A percentile compares a stretch with the other conserved stretches of the same genome.
phyloP scores from a whole-genome alignment of 2,888 invertebrate genomes.

The Tethea ocularis region DNA sequence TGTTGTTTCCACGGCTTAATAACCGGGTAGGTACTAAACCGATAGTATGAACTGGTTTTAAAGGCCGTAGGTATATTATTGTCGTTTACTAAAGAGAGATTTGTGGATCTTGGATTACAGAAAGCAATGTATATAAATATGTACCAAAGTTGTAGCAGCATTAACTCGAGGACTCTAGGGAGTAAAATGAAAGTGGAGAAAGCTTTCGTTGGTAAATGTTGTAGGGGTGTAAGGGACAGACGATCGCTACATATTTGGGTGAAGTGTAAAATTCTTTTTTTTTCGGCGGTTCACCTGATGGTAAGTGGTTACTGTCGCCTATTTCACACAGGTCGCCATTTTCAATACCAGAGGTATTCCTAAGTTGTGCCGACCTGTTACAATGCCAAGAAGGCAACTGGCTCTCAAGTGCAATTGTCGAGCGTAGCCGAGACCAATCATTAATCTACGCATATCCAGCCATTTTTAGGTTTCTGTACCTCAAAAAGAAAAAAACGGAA shows the following conservation, averaged over 20 bases:
- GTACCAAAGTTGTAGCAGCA: background rate
- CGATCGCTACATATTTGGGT: background rate
- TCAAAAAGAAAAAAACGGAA: too few relatives aligned
- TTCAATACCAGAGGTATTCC: too few relatives aligned
- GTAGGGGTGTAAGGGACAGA: slow-evolving; percentile 22
- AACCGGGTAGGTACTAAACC: slow-evolving; percentile 7
- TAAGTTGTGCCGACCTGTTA: too few relatives aligned
- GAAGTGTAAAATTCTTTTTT: too few relatives aligned
- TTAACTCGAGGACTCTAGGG: slow-evolving; percentile 11
- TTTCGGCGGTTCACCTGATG: too few relatives aligned
- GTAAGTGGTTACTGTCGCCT: too few relatives aligned
- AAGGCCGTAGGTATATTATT: background rate
- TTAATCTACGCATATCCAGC: too few relatives aligned
- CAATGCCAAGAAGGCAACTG: too few relatives aligned
- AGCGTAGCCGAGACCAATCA: too few relatives aligned
- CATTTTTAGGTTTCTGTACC: too few relatives aligned
- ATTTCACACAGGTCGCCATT: too few relatives aligned
- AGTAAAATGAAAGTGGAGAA: slow-evolving; percentile 19
- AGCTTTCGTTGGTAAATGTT: slow-evolving; percentile 24
- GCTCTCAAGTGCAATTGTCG: too few relatives aligned
- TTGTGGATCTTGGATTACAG: background rate
- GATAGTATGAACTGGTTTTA: background rate
- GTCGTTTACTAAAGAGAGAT: background rate
- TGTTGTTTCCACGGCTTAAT: slow-evolving; percentile 22
- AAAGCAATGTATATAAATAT: background rate